These are phyloP conservation scores for Thera obeliscata DNA, from an alignment of 2,888 invertebrate genomes.

Conservation along the genomic window DNA sequence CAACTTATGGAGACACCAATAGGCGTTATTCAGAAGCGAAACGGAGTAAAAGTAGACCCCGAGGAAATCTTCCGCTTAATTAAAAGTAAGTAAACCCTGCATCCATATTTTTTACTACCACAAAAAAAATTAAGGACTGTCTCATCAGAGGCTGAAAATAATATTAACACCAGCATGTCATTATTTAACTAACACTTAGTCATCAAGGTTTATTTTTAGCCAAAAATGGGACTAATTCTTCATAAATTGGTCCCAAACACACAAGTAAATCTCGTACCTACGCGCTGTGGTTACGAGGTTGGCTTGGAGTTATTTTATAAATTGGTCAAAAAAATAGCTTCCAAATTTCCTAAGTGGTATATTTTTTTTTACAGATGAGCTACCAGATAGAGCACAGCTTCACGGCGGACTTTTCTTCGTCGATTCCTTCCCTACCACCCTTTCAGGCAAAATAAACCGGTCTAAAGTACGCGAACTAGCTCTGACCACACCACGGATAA, in stretches of 20 bases:
- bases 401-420: constrained; percentile 56
- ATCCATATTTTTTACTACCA: no score
- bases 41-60: constrained; percentile 46
- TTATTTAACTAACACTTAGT: no score
- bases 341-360: neutral
- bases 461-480: constrained; percentile 52
- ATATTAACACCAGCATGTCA: no score
- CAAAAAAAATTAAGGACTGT: no score
- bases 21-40: constrained; percentile 51
- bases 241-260: no score
- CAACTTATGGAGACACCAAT: constrained; percentile 53
- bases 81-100: constrained; percentile 46
- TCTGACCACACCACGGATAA: constrained; percentile 42
- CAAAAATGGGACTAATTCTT: no score
- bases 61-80: constrained; percentile 56
- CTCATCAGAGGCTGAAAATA: no score
- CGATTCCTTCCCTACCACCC: constrained; percentile 52
- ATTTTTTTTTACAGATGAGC: constrained; percentile 45
- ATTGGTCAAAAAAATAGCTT: neutral
- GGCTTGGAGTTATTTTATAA: no score
- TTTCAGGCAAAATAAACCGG: constrained; percentile 59
- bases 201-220: no score
- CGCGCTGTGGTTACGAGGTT: no score
- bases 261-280: no score
- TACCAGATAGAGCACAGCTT: constrained; percentile 51